A percentile compares a stretch with the other conserved stretches of the same genome.
Conservation (phyloP, 1,140 invertebrate genomes). For the Psix sp. region DNA sequence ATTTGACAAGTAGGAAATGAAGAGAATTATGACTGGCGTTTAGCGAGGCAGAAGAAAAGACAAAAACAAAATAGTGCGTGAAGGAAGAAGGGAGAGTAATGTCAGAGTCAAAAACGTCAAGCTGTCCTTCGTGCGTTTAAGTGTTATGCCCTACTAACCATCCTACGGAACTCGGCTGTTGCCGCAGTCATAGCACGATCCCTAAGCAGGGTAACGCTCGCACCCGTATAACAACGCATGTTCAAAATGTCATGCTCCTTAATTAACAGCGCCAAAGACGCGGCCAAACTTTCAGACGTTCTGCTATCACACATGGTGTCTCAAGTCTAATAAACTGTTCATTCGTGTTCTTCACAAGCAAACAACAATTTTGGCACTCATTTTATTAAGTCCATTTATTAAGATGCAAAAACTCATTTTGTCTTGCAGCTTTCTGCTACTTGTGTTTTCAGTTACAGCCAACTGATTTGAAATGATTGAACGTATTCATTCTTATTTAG, state of each 20-base stretch:
- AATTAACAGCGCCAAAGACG: slow-evolving; percentile 12
- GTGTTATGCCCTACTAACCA: slow-evolving; percentile 66
- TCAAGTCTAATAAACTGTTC: neutral
- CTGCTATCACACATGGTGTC: neutral
- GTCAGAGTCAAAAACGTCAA: slow-evolving; percentile 63
- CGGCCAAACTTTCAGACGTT: neutral
- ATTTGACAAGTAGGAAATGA: too few species aligned
- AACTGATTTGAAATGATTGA: too few species aligned
- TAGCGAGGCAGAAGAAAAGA: neutral
- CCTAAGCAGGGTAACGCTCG: slow-evolving; percentile 31
- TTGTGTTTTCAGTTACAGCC: too few species aligned
- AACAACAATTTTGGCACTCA: too few species aligned
- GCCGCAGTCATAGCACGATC: slow-evolving; percentile 18
- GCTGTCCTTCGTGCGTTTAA: slow-evolving; percentile 61
- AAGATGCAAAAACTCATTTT: too few species aligned
- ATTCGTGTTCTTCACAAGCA: too few species aligned
- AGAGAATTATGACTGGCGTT: too few species aligned
- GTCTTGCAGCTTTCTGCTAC: too few species aligned
- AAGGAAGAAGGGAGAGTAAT: slow-evolving; percentile 51
- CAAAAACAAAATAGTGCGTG: slow-evolving; percentile 10
- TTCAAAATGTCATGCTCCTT: slow-evolving; percentile 4
- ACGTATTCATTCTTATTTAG: too few species aligned
- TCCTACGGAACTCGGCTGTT: slow-evolving; percentile 55
- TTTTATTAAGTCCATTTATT: too few species aligned
- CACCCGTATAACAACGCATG: slow-evolving; percentile 3